Evolutionary conservation across 2,888 invertebrate genomes (phyloP).

Genomic region (Hypolimnas misippus): DNA sequence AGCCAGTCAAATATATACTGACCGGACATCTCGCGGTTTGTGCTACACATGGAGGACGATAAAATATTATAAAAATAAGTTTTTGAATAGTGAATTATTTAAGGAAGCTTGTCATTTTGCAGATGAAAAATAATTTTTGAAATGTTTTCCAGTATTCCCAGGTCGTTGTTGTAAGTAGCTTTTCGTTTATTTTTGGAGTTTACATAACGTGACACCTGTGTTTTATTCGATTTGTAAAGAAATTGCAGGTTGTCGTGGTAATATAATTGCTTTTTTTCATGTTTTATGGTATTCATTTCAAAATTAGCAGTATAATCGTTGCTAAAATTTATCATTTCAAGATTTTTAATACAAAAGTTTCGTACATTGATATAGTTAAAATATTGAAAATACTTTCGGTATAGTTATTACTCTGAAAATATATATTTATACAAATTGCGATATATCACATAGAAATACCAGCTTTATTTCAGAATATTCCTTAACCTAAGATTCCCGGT

Average conservation of each 20-base stretch:
- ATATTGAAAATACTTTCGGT: background rate
- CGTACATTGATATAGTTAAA: background rate
- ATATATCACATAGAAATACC: background rate
- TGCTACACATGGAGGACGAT: slow-evolving; percentile 63
- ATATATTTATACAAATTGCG: background rate
- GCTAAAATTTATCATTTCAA: background rate
- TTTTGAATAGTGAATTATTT: slow-evolving; percentile 51
- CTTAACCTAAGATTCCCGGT: slow-evolving; percentile 8
- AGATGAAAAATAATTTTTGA: slow-evolving; percentile 67
- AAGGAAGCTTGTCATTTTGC: slow-evolving; percentile 52
- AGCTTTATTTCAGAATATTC: slow-evolving; percentile 2
- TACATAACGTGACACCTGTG: slow-evolving; percentile 82
- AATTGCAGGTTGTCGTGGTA: slow-evolving; percentile 44
- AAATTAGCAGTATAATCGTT: background rate
- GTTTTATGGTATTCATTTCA: background rate
- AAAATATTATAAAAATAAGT: slow-evolving; percentile 55
- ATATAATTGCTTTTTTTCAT: slow-evolving; percentile 14
- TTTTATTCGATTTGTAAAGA: slow-evolving; percentile 64
- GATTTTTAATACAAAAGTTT: background rate
- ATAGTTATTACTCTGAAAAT: background rate
- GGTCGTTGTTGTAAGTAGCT: slow-evolving; percentile 77
- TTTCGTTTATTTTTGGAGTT: slow-evolving; percentile 76
- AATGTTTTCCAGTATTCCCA: slow-evolving; percentile 79
- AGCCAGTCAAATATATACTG: slow-evolving; percentile 35
- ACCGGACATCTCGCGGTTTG: slow-evolving; percentile 37